These are phyloP conservation scores for Plusia festucae DNA, from an alignment of 2,888 invertebrate genomes.

Conservation along the genomic window DNA sequence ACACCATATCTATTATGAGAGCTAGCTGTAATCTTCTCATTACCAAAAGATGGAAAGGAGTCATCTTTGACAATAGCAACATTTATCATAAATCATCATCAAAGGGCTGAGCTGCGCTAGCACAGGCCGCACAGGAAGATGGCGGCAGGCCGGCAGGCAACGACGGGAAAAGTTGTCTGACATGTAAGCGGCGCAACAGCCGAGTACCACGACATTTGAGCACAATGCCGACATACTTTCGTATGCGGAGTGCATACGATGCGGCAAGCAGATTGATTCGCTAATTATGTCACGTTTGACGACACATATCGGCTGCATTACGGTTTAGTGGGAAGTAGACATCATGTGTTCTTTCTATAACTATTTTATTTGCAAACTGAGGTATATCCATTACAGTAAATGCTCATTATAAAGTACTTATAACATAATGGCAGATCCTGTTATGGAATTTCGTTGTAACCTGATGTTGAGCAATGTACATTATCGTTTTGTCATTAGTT, in stretches of 20 bases:
- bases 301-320: conserved; percentile 26
- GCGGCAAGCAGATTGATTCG: conserved; percentile 43
- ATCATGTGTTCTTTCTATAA: conserved; percentile 15
- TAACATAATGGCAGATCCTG: neutral
- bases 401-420: neutral
- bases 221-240: conserved; percentile 56
- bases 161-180: conserved; percentile 59
- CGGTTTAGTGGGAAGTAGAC: conserved; percentile 33
- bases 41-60: neutral
- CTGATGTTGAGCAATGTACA: neutral
- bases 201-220: conserved; percentile 48
- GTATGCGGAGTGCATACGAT: conserved; percentile 43
- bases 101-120: neutral
- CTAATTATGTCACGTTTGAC: conserved; percentile 53
- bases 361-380: neutral
- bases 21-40: neutral
- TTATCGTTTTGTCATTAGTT: neutral
- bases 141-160: conserved; percentile 33
- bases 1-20: too few species aligned
- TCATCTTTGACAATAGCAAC: neutral
- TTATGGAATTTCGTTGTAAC: neutral
- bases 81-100: neutral
- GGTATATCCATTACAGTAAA: neutral
- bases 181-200: conserved; percentile 43
- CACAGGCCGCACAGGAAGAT: conserved; percentile 23